Base-by-base conservation (phyloP, 2,113 vertebrate species). In the Cochlearius cochlearius region DNA sequence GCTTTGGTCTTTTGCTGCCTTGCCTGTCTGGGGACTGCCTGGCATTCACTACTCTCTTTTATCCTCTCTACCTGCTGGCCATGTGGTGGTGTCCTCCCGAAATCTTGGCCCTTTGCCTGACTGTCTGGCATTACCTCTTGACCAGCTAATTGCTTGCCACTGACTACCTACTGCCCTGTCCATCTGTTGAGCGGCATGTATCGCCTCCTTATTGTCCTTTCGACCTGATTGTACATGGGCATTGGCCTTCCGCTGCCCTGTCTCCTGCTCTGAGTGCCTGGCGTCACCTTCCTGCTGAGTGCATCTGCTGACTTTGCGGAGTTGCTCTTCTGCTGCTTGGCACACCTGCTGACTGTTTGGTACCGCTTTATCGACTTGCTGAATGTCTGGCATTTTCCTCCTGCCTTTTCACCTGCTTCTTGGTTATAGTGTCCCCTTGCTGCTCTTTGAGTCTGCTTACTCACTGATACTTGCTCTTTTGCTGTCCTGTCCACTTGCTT, bases 311-410 rank as follows among this genome's bases (percentile, higher is more conserved):
- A 97, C 92, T 88, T 90, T 75, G 96, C 90, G 75, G 71, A 91
- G 36, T 93, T 98, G 93, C 79, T 93, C 96, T 87, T 94, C 89
- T 97, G 90, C 92, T 97, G 97, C 96, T 98, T 98, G 97, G 74
- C 96, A 73, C 86, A 96, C 97, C 86, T 97, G 95, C 92, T 98
- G 85, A 94, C 90, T 94, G 81, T 85, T 88, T 86, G 81, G 59
- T 95, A 67, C 75, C 95, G 94, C 97, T 96, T 94, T 96, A 86
- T 93, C 88, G 19, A 92, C 93, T 78, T 95, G 97, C 97, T 96
- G 73, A 95, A 56, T 96, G 96, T 80, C 79, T 97, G 96, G 93
- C 95, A n/a, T 97, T 97, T 91, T 89, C 64, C 71, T 97, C 80
- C 80, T 97, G 39, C 93, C 96, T 96, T 97, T 97, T 87, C 86